Evolutionary conservation across 2,797 vertebrate genomes (phyloP), one percentile per base, ranked within the genome.

Genomic region (Myoxocephalus aenaeus): DNA sequence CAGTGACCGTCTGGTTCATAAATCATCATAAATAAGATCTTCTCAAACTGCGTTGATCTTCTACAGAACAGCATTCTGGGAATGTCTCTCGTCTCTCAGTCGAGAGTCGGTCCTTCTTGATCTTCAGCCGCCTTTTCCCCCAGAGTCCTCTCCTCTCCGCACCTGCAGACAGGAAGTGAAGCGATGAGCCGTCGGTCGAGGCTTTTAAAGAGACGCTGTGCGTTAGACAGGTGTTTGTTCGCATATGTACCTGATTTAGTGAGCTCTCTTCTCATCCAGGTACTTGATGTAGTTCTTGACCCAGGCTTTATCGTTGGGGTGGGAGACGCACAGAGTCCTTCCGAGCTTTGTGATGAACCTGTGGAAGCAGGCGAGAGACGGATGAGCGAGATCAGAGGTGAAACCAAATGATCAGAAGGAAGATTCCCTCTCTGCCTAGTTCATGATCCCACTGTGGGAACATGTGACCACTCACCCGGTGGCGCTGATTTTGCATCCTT

Each of bases 401-500:
- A 34, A 34, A 2, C 5, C 10, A 62, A 48, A 62, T 7, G 4
- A 18, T 54, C 8, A 22, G 3, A 25, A 1, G 0, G n/a, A 25
- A 54, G 0, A 9, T 46, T 27, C 22, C 5, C 2, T 51, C 42
- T 44, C 42, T 64, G 10, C 7, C 8, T 12, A 8, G 27, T 29
- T 2, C 29, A 13, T 9, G 1, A 22, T n/a, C 22, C 25, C 51
- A 15, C 25, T 11, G 36, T 44, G 4, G 25, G 3, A 0, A 65
- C n/a, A 10, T 7, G 32, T 20, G n/a, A 22, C 2, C 15, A 1
- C 91, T 87, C 56, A 93, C 92, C 63, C 64, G 38, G 92, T 91
- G 0, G 92, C 92, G 0, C 62, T 73, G 46, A 87, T 86, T 0
- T 65, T 8, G 0, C 92, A 93, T 6, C 92, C 92, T 0, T 75